Percentiles rank a stretch among this genome's conserved stretches.
These are phyloP conservation scores for Poeciliopsis turrubarensis DNA, from an alignment of 2,113 vertebrate genomes.

Conservation along the genomic window DNA sequence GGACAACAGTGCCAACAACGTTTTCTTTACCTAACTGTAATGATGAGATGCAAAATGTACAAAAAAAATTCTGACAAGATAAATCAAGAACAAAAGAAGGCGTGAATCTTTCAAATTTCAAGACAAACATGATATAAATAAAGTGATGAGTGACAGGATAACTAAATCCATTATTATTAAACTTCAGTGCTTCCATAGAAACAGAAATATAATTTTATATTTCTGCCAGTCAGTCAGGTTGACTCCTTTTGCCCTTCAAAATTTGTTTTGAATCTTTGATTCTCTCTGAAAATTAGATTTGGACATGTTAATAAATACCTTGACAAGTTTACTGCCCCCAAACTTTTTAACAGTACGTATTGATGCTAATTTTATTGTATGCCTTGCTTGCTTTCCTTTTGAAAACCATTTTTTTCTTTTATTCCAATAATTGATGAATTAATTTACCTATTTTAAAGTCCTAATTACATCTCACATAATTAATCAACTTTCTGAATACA, in stretches of 20 bases:
- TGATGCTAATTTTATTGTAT: conserved; percentile 1
- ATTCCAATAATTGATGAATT: conserved; percentile 26
- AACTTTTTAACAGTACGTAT: background rate
- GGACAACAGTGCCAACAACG: background rate
- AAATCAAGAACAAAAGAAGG: background rate
- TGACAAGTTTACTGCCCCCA: background rate
- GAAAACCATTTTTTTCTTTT: conserved; percentile 10
- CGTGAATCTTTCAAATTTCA: background rate
- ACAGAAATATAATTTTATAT: background rate
- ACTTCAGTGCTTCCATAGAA: conserved; percentile 15
- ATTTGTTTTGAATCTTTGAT: background rate
- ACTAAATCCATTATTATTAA: conserved; percentile 15
- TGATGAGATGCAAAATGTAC: background rate
- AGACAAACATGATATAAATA: conserved; percentile 31
- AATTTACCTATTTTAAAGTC: conserved; percentile 13
- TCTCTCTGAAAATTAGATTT: background rate
- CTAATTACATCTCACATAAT: conserved; percentile 13
- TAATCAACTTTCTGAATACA: conserved; percentile 25
- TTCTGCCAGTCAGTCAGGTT: conserved; percentile 21
- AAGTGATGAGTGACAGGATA: conserved; percentile 37
- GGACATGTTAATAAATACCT: background rate
- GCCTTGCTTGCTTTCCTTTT: background rate
- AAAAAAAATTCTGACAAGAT: background rate
- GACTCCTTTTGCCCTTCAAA: background rate
- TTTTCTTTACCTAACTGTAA: background rate